Evolutionary conservation across 2,113 vertebrate species (phyloP).

Genomic region (Cryptomyrus ogoouensis): DNA sequence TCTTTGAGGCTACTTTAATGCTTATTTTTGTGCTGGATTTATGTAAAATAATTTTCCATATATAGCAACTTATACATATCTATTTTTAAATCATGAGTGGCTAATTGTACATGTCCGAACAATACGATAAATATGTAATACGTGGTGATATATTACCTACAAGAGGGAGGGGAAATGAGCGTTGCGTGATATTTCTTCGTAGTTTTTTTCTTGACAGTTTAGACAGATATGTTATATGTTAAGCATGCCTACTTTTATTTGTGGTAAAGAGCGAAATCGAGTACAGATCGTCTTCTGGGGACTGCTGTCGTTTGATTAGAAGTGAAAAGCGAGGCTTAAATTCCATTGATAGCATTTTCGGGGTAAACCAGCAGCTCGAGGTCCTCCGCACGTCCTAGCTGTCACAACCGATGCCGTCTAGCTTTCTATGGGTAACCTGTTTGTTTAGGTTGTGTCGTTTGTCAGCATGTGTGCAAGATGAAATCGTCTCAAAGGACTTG

Average conservation of each 20-base stretch:
- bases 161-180: background rate
- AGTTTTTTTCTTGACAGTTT: background rate
- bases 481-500: background rate
- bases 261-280: background rate
- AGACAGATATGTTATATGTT: background rate
- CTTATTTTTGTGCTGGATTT: background rate
- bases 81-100: background rate
- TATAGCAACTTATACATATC: background rate
- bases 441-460: background rate
- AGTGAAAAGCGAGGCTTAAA: background rate
- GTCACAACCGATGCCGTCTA: background rate
- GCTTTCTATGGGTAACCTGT: background rate
- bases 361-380: background rate
- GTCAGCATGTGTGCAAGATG: background rate
- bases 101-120: background rate
- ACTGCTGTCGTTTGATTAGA: background rate
- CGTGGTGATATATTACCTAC: background rate
- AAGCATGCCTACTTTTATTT: background rate
- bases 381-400: background rate
- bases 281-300: background rate
- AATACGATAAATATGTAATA: background rate
- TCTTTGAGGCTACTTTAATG: background rate
- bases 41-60: background rate
- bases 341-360: background rate
- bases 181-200: background rate